Conservation (phyloP, 2,113 vertebrate genomes). For the Ginglymostoma cirratum region DNA sequence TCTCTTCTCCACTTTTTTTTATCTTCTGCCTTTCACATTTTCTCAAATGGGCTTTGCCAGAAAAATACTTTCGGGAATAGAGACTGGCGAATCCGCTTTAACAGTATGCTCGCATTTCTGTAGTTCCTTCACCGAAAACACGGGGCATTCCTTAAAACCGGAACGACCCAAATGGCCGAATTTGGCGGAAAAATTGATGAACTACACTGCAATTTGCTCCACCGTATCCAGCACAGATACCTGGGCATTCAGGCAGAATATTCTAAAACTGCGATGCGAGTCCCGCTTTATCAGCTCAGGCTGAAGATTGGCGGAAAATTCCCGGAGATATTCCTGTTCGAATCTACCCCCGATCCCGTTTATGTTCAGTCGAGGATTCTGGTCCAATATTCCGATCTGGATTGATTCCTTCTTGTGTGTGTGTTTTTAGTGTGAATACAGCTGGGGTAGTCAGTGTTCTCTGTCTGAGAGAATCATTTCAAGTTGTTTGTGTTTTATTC, state of each 20-base stretch:
- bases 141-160: neutral
- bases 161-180: neutral
- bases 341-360: neutral
- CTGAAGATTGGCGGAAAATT: neutral
- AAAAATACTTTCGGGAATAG: neutral
- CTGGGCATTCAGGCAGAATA: neutral
- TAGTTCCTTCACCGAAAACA: neutral
- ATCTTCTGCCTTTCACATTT: neutral
- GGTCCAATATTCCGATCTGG: neutral
- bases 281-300: neutral
- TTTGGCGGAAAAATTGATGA: neutral
- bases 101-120: neutral
- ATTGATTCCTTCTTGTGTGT: neutral
- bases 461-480: neutral
- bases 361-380: neutral
- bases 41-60: neutral
- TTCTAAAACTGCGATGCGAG: neutral
- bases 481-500: constrained; percentile 46
- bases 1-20: too few species aligned
- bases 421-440: too few species aligned
- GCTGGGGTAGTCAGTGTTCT: neutral
- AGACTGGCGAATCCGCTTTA: neutral
- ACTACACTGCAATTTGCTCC: neutral
- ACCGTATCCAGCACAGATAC: neutral
- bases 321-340: neutral